These are phyloP conservation scores for Synergus laeviventris DNA, from an alignment of 2,888 invertebrate genomes.

Conservation along the genomic window DNA sequence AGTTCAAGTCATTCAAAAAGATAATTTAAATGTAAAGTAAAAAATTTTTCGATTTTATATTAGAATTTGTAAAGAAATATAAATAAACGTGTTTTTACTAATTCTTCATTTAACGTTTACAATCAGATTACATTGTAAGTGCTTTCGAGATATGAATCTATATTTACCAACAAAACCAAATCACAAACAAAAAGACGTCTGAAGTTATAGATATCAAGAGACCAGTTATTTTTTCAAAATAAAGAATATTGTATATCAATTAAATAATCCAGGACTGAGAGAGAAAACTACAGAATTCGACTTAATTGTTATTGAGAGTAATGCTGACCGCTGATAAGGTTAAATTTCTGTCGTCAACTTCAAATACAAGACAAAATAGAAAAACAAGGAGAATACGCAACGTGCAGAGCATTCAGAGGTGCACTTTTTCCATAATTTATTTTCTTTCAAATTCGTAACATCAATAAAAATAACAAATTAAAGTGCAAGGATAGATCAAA, in stretches of 20 bases:
- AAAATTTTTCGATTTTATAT: not conserved
- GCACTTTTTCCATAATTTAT: not conserved
- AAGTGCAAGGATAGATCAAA: no score
- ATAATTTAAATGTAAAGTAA: not conserved
- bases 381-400: not conserved
- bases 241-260: not conserved
- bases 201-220: not conserved
- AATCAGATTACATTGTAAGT: no score
- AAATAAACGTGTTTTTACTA: no score
- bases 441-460: not conserved
- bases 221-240: not conserved
- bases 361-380: not conserved
- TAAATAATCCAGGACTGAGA: not conserved
- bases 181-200: not conserved
- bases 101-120: no score
- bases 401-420: not conserved
- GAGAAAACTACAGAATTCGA: not conserved
- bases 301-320: not conserved
- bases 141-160: no score
- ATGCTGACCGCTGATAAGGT: not conserved
- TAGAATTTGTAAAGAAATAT: no score
- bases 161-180: not conserved
- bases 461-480: no score
- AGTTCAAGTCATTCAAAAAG: not conserved
- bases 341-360: slow-evolving; percentile 6